These are phyloP conservation scores for Trichomycterus rosablanca DNA, from an alignment of 2,113 vertebrate genomes.

Conservation along the genomic window DNA sequence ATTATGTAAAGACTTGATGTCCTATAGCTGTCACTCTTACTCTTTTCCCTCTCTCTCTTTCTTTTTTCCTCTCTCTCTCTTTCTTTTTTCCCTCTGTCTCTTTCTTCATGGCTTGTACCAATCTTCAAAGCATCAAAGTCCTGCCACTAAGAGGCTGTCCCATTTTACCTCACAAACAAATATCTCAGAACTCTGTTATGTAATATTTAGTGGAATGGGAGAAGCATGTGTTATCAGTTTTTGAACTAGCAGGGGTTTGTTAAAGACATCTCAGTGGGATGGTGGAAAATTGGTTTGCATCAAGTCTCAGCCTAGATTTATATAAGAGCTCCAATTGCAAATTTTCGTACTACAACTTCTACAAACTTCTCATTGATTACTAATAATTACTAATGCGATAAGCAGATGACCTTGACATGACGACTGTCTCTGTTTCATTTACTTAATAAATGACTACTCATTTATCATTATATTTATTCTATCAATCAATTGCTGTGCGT, in stretches of 20 bases:
- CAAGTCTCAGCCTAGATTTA: conserved; percentile 40
- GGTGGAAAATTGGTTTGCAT: conserved; percentile 37
- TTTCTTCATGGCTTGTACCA: conserved; percentile 49
- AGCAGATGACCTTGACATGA: background rate
- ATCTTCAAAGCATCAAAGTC: conserved; percentile 62
- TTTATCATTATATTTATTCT: background rate
- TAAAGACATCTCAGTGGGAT: conserved; percentile 32
- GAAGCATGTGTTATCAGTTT: conserved; percentile 32
- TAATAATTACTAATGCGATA: background rate
- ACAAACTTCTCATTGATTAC: background rate
- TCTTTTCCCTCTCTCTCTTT: background rate
- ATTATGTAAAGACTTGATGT: background rate
- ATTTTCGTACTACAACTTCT: too few species aligned
- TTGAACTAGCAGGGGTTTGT: conserved; percentile 46
- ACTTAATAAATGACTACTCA: background rate
- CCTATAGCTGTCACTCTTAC: background rate
- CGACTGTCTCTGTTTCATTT: background rate
- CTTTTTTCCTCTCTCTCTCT: background rate
- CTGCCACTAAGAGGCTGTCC: conserved; percentile 16
- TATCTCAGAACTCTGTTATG: conserved; percentile 12
- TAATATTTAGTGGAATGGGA: conserved; percentile 36
- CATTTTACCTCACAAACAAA: conserved; percentile 27
- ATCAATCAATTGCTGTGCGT: background rate
- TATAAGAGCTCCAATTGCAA: conserved; percentile 47
- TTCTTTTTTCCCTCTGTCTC: background rate